Evolutionary conservation across 2,888 invertebrate genomes (phyloP), one percentile per base, ranked within the genome.

Genomic region (Merodon equestris): DNA sequence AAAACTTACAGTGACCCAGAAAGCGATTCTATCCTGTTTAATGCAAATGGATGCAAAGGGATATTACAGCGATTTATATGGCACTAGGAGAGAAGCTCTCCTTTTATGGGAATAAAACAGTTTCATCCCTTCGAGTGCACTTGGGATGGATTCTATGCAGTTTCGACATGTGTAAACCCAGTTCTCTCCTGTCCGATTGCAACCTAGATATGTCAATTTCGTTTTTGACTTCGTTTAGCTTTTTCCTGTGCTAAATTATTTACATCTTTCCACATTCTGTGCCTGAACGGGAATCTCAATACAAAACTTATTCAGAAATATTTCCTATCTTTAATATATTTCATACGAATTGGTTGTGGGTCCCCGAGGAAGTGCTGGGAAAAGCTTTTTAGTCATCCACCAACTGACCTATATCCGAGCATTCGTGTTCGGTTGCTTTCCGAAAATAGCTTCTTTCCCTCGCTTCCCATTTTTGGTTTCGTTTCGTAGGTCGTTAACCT

Each of bases 151-250:
- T n/a, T n/a, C n/a, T n/a, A n/a, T n/a, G n/a, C 27, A 27, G 27
- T 27, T 40, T n/a, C 36, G 40, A 40, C n/a, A 40, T 10, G 36
- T 10, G 36, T 36, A 9, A 10, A 7, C 40, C 40, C 40, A 7
- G 27, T 40, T 3, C n/a, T n/a, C n/a, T n/a, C 9, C n/a, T 40
- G 40, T 10, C 50, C 54, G 54, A 58, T 63, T 67, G 44, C 67
- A 61, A 67, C 73, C 67, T 63, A 56, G 63, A 58, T 77, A 48
- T 68, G 77, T 63, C 77, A 77, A 73, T 67, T 73, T 63, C 67
- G 17, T 63, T 68, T 77, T n/a, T n/a, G 67, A 67, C 42, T 63
- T 51, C 40, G 50, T 47, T 45, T 36, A 42, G 57, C n/a, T 40
- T 40, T 10, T 3, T 40, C 3, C 27, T 3, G 40, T 57, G 36